A percentile compares a stretch with the other conserved stretches of the same genome.
These are phyloP conservation scores for Corvus moneduloides DNA, from an alignment of 2,113 vertebrate genomes.

Conservation along the genomic window DNA sequence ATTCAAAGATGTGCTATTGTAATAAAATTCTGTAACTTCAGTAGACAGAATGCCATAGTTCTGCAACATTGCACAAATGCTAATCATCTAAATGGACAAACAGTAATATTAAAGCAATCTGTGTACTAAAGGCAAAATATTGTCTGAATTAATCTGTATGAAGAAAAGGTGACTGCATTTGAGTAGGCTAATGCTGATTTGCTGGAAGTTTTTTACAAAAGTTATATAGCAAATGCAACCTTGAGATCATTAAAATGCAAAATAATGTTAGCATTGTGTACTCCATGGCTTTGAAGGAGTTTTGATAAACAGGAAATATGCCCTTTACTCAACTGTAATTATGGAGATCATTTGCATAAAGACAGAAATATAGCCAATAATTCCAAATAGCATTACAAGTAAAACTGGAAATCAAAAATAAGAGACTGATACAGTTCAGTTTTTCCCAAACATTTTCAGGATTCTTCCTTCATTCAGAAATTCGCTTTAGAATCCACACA, in stretches of 20 bases:
- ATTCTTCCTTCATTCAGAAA: constrained; percentile 2
- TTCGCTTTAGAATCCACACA: background rate
- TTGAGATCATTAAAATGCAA: constrained; percentile 52
- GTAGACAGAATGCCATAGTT: background rate
- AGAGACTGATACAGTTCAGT: background rate
- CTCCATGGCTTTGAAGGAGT: background rate
- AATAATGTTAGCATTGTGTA: background rate
- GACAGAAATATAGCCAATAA: background rate
- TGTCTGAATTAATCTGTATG: background rate
- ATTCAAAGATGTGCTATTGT: background rate
- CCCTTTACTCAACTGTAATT: constrained; percentile 2
- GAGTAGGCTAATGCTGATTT: background rate
- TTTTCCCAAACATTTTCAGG: background rate
- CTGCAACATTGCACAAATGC: background rate
- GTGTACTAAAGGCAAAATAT: background rate
- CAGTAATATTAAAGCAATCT: background rate
- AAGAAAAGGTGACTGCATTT: background rate
- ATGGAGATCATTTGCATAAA: background rate
- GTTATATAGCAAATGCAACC: constrained; percentile 1
- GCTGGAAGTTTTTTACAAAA: background rate
- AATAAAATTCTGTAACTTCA: background rate
- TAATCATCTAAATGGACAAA: background rate
- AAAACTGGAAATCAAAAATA: background rate
- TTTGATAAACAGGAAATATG: background rate
- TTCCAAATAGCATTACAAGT: background rate